Conservation (phyloP, 2,888 invertebrate species). For the Pristionchus japonicus region DNA sequence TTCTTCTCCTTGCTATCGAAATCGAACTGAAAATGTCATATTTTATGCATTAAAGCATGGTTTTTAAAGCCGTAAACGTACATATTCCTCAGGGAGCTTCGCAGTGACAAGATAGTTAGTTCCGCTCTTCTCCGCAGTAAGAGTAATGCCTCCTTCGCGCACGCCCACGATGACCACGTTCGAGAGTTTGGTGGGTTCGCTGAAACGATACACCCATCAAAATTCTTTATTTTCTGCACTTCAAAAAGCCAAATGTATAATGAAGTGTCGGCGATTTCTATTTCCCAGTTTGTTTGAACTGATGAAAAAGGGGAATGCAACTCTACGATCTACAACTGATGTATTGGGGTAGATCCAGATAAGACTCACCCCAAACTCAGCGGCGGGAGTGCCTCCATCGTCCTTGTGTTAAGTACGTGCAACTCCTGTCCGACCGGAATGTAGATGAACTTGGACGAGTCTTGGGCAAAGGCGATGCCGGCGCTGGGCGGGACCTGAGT, state of each 20-base stretch:
- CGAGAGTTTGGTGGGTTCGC: too few species aligned
- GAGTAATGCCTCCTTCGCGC: background rate
- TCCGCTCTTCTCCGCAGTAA: background rate
- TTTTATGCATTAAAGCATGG: too few species aligned
- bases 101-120: background rate
- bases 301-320: too few species aligned
- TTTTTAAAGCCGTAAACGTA: background rate
- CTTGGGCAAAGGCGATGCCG: background rate
- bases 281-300: too few species aligned
- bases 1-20: too few species aligned
- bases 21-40: too few species aligned
- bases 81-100: background rate
- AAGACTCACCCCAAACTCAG: background rate
- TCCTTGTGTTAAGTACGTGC: background rate
- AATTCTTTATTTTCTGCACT: too few species aligned
- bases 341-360: too few species aligned
- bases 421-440: background rate
- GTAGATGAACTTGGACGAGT: background rate
- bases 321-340: too few species aligned
- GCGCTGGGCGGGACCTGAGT: background rate
- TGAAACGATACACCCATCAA: too few species aligned
- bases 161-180: background rate
- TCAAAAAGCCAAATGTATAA: too few species aligned
- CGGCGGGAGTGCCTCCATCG: background rate
- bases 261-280: too few species aligned